phyloP scores from a whole-genome alignment of 2,888 invertebrate species.

The Torymus auratus region DNA sequence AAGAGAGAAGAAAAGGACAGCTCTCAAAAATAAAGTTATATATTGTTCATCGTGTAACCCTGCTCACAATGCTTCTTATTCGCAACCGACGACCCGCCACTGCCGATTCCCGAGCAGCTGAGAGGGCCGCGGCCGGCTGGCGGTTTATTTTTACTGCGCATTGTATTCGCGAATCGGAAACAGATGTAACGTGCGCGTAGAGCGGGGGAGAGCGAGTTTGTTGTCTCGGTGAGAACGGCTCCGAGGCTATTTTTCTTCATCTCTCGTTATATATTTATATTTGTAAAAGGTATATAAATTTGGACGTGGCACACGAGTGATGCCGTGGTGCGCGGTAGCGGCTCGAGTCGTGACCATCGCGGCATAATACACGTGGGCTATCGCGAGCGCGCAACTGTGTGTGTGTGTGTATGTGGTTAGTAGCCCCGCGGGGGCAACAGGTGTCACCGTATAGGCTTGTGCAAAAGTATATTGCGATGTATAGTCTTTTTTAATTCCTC shows the following conservation, averaged over 20 bases:
- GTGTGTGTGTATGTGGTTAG: no score
- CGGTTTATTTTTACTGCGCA: conserved; percentile 55
- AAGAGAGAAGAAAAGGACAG: no score
- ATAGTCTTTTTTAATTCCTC: neutral
- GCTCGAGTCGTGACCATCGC: neutral
- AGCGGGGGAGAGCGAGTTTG: neutral
- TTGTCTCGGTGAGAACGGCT: neutral
- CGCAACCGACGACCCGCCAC: neutral
- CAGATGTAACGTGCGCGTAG: conserved; percentile 3
- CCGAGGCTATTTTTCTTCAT: conserved; percentile 38
- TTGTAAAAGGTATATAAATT: conserved; percentile 27
- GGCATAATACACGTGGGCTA: conserved; percentile 47
- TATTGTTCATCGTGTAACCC: no score
- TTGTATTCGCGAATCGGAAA: conserved; percentile 49
- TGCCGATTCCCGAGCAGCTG: conserved; percentile 1
- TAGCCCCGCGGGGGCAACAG: conserved; percentile 1
- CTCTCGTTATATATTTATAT: conserved; percentile 38
- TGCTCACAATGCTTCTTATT: neutral
- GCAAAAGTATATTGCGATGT: conserved; percentile 19
- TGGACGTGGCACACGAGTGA: neutral
- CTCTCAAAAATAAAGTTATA: no score
- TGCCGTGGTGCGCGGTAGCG: neutral
- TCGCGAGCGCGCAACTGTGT: neutral
- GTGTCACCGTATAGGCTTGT: conserved; percentile 19
- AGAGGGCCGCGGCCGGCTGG: neutral